Percentiles rank a stretch among this genome's conserved stretches.
phyloP scores from a whole-genome alignment of 2,888 invertebrate species.

The Torymus tubicola region DNA sequence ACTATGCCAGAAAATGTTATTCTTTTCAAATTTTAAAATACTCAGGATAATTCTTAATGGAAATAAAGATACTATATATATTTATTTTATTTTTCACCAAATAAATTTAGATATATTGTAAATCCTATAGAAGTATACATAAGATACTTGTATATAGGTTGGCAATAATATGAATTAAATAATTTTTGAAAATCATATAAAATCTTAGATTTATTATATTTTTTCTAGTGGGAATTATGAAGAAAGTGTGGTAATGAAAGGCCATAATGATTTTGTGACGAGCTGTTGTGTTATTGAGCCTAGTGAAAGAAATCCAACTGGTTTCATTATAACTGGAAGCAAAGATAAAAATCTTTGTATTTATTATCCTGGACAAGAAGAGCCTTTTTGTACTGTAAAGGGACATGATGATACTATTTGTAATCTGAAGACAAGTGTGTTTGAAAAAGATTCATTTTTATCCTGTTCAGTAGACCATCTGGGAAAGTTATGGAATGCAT shows the following conservation, averaged over 20 bases:
- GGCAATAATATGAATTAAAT: no score
- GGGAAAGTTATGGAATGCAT: constrained; percentile 88
- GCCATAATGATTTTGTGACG: constrained; percentile 91
- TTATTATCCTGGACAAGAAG: constrained; percentile 84
- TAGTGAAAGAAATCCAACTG: constrained; percentile 83
- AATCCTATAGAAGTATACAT: no score
- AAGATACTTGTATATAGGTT: no score
- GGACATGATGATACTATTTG: constrained; percentile 88
- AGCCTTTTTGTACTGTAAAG: constrained; percentile 83
- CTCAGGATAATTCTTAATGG: no score
- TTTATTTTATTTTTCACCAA: no score
- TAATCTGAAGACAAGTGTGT: constrained; percentile 76
- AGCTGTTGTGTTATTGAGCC: constrained; percentile 88
- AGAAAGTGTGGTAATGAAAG: constrained; percentile 83
- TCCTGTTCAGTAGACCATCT: constrained; percentile 97
- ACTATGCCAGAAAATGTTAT: no score
- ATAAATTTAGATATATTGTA: no score
- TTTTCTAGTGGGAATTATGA: constrained; percentile 74
- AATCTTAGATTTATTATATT: not conserved
- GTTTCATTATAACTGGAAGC: constrained; percentile 91
- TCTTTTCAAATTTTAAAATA: no score
- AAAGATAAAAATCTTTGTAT: constrained; percentile 91
- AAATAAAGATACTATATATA: no score
- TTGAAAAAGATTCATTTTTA: constrained; percentile 78
- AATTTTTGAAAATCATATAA: no score